A percentile compares a stretch with the other conserved stretches of the same genome.
Conservation (phyloP, 1,140 invertebrate species). For the Drosophila nikananu region DNA sequence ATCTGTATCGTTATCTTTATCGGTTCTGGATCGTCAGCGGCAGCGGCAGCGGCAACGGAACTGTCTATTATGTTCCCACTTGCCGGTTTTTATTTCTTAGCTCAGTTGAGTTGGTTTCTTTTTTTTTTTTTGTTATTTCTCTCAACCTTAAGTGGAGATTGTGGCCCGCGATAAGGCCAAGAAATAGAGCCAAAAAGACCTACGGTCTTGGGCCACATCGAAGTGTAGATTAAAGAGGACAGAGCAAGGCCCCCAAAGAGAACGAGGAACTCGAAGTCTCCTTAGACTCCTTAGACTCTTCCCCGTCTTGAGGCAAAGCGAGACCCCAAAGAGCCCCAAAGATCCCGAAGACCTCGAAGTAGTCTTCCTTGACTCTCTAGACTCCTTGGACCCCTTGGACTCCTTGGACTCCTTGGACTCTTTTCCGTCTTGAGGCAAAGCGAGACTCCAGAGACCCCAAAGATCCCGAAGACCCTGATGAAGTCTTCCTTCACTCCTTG, state of each 20-base stretch:
- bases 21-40: constrained; percentile 49
- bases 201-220: constrained; percentile 6
- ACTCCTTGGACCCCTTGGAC: background rate
- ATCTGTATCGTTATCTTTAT: constrained; percentile 57
- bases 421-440: no score
- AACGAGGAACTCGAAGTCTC: background rate
- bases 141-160: constrained; percentile 32
- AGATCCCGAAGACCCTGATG: no score
- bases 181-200: constrained; percentile 44
- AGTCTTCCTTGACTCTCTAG: no score
- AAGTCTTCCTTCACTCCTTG: no score
- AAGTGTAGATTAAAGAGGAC: constrained; percentile 17
- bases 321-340: no score
- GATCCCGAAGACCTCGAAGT: no score
- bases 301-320: no score
- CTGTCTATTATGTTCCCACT: constrained; percentile 68
- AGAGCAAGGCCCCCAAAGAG: background rate
- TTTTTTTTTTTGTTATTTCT: background rate
- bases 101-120: background rate
- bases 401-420: no score
- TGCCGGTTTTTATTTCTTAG: background rate
- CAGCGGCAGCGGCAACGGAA: constrained; percentile 55
- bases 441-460: no score
- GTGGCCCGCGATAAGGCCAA: constrained; percentile 38
- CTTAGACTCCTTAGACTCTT: background rate